A percentile compares a stretch with the other conserved stretches of the same genome.
Conservation (phyloP, 1,140 invertebrate species). For the Liolophura sinensis region DNA sequence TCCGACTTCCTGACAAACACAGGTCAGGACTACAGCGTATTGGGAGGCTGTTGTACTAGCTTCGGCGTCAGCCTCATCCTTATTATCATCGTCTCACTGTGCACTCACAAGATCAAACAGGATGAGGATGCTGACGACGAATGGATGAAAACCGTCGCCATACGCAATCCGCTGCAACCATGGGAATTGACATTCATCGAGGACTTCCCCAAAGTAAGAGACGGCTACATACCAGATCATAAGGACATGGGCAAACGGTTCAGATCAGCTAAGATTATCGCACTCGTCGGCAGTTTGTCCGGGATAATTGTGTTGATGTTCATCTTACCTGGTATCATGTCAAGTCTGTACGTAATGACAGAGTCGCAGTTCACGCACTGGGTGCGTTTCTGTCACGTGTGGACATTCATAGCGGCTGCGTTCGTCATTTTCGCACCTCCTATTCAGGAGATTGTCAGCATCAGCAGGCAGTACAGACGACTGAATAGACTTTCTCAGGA, state of each 20-base stretch:
- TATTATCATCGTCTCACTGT: slow-evolving; percentile 29
- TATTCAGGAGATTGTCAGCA: slow-evolving; percentile 33
- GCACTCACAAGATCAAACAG: slow-evolving; percentile 28
- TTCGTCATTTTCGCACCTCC: slow-evolving; percentile 35
- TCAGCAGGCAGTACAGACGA: slow-evolving; percentile 17
- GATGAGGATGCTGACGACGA: slow-evolving; percentile 7
- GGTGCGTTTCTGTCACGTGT: slow-evolving; percentile 30
- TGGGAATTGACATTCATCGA: slow-evolving; percentile 49
- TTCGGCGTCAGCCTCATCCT: slow-evolving; percentile 29
- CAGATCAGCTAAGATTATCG: slow-evolving; percentile 29
- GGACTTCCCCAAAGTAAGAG: slow-evolving; percentile 27
- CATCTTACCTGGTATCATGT: slow-evolving; percentile 38
- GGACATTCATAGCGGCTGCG: slow-evolving; percentile 30
- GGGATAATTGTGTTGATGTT: slow-evolving; percentile 27
- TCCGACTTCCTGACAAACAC: slow-evolving; percentile 38
- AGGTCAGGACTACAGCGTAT: slow-evolving; percentile 34
- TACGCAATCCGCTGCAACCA: slow-evolving; percentile 56
- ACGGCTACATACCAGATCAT: slow-evolving; percentile 31
- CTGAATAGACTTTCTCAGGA: no score
- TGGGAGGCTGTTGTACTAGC: slow-evolving; percentile 32
- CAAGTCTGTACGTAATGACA: slow-evolving; percentile 32
- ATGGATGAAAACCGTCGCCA: slow-evolving; percentile 56
- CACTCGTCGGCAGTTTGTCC: slow-evolving; percentile 32
- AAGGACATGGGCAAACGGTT: slow-evolving; percentile 33
- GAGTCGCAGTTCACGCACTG: slow-evolving; percentile 28